These are phyloP conservation scores for Sapayoa aenigma DNA, from an alignment of 2,113 vertebrate species.

Conservation along the genomic window DNA sequence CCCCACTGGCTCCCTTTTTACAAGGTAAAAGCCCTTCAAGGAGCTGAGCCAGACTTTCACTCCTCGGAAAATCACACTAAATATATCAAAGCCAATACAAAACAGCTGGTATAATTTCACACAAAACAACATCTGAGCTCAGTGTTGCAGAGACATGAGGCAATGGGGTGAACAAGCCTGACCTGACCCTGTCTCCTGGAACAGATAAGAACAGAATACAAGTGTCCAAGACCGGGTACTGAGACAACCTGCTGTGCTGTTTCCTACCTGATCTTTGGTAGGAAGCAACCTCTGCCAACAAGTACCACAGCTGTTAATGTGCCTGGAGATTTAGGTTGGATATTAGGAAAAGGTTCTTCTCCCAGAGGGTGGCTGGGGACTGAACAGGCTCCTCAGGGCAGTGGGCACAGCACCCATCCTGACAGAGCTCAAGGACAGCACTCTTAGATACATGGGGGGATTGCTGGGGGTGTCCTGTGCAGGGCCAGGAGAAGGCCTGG, in stretches of 20 bases:
- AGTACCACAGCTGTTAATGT: background rate
- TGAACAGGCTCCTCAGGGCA: background rate
- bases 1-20: background rate
- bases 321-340: background rate
- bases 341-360: background rate
- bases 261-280: background rate
- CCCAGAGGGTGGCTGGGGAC: background rate
- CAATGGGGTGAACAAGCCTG: background rate
- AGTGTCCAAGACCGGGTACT: background rate
- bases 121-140: background rate
- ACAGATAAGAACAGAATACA: background rate
- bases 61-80: background rate
- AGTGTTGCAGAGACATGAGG: background rate
- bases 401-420: fast-evolving
- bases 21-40: background rate
- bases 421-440: background rate
- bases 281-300: background rate
- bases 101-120: background rate
- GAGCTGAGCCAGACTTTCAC: background rate
- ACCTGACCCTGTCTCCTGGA: background rate
- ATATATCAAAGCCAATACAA: background rate
- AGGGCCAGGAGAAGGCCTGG: background rate
- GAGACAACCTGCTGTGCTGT: background rate
- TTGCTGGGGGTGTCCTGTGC: background rate
- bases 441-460: fast-evolving